Base-by-base conservation (phyloP, 1,140 invertebrate species). In the Homarus americanus region DNA sequence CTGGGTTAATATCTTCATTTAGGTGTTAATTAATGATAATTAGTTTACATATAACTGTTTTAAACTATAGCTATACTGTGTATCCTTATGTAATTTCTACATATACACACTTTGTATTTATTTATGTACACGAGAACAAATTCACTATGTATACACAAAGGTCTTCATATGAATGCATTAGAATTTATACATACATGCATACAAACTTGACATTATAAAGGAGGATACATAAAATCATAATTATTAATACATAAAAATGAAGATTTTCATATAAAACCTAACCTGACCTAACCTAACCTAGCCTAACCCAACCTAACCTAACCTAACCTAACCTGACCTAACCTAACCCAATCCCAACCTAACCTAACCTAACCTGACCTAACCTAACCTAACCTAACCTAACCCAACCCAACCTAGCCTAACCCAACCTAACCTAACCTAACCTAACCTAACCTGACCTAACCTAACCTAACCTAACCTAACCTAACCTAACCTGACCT, bases 401-500 rank as follows among this genome's bases (percentile, higher is more conserved):
- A 75, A 75, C 72, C 72, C 32, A 75, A 75, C 32, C 17, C 28
- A 75, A 75, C 72, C 72, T 75, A 24, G 28, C 32, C 17, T 75
- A 34, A 34, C 72, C 32, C 28, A 24, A 75, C 17, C 72, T 75
- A 75, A 75, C 72, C 72, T 75, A 75, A 24, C 32, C 32, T 75
- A 17, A 75, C 17, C 17, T 75, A 75, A 75, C 32, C 72, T 75
- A 75, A 75, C 72, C 72, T 75, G 28, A 75, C 72, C 72, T 75
- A 75, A 75, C 72, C 72, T 75, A 75, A 75, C 32, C 72, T 75
- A 75, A 34, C 32, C 72, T 75, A 17, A 75, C 17, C 17, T 75
- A 75, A 75, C 72, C 72, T 75, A 75, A 24, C 32, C 17, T 75
- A 75, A 75, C 72, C n/a, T n/a, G n/a, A n/a, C n/a, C n/a, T n/a